Evolutionary conservation across 2,888 invertebrate species (phyloP), one percentile per base, ranked within the genome.

Genomic region (Vannuccia rotundouncinata): DNA sequence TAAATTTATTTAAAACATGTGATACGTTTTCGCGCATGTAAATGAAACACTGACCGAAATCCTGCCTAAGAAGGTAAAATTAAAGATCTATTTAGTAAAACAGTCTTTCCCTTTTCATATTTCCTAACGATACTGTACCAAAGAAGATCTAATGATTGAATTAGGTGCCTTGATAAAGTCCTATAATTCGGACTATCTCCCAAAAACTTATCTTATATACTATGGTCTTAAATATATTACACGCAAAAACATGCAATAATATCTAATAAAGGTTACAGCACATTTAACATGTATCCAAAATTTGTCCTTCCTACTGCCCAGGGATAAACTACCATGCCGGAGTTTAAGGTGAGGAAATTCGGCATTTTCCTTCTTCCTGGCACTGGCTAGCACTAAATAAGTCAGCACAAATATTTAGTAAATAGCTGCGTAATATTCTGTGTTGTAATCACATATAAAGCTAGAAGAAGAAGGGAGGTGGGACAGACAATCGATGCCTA

Each of bases 401-500:
- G 22, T 66, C 66, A 66, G 25, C 13, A 66, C 10, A n/a, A n/a
- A 66, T 66, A 66, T 66, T 22, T 66, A 22, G 66, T n/a, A n/a
- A 66, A 22, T 66, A 22, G 66, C 66, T 66, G 66, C 66, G 66
- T 66, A 66, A 66, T 66, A 66, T 22, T 22, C 66, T 2, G 66
- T 66, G 22, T 66, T 22, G 66, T 66, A 66, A 66, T 66, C 66
- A 27, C 2, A n/a, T 17, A 66, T 5, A 66, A 13, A 66, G 22
- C 13, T 22, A 66, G 10, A 2, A 2, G 66, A 22, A 66, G 5
- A 5, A 27, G 22, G 25, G 25, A 27, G 22, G 25, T 5, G 66
- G 66, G 2, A 66, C 13, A 22, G 66, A 66, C 66, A 66, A 22
- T 66, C 66, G 66, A 66, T 66, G 66, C n/a, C n/a, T n/a, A 66